Evolutionary conservation across 2,113 vertebrate genomes (phyloP), one percentile per base, ranked within the genome.

Genomic region (Calypte anna): DNA sequence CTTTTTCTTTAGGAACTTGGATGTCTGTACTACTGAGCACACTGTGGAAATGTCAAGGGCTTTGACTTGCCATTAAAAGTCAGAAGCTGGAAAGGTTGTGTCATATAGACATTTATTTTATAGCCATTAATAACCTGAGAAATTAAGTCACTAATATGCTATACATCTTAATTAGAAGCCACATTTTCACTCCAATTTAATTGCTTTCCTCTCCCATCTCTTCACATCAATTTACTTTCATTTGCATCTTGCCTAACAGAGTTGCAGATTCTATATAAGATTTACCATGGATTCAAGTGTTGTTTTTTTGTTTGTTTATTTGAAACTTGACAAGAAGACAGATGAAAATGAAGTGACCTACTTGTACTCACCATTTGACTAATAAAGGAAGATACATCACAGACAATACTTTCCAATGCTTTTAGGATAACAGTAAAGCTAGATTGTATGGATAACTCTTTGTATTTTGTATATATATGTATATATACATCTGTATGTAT

Each of bases 71-170:
- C 64, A 38, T 77, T 93, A 74, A 90, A 90, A 94, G 72, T 28
- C 82, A 94, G 75, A 80, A 96, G 68, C 88, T 77, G 74, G 90
- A 96, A 97, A 95, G 94, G 90, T 80, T 94, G 72, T 90, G n/a
- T 80, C 88, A 82, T 86, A 95, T 2, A 91, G 90, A 68, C 40
- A 54, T 74, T 95, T 91, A 93, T 88, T 95, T 95, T 83, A 88
- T n/a, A 67, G 76, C 72, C 90, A 94, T 96, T 96, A 96, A 96
- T 96, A 96, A 91, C 55, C 68, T 94, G 55, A 96, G 64, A 95
- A 82, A 90, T 95, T 82, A 96, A 92, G 84, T 80, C 51, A 70
- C 72, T 88, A 74, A 84, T 81, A 88, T 68, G 59, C 58, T 84
- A 64, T 75, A 79, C 44, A 78, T 91, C 86, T 94, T 93, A 93